Evolutionary conservation across 2,797 vertebrate genomes (phyloP), one percentile per base, ranked within the genome.

Genomic region (Sphenodon punctatus): DNA sequence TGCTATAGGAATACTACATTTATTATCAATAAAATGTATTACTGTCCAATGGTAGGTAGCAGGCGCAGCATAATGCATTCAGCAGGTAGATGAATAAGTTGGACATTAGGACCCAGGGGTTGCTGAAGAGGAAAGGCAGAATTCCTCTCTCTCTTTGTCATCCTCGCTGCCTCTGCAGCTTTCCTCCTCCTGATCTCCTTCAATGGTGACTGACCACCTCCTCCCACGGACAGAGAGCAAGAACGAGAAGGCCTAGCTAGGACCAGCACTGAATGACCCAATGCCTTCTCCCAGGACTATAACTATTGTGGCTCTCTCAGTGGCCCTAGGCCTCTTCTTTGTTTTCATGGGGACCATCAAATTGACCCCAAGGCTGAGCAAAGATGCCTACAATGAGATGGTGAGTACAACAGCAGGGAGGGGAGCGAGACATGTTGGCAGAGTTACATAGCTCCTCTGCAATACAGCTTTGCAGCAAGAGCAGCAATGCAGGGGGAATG

Each of bases 291-390:
- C 98, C 58, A 95, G 98, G 94, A 98, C 98, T 51, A n/a, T 99
- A 87, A 99, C 98, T 67, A 97, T 99, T 13, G 95, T 99, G 55
- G 97, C 97, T 63, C 98, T 99, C 30, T 99, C 98, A 1, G 97
- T 99, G 67, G 98, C 98, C 43, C 91, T 99, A 80, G 98, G 98
- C 55, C 96, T 99, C 39, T 99, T 99, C 90, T 99, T 99, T 66
- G 97, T 99, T 66, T 99, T 99, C 38, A 99, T 99, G 98, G 98
- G 98, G n/a, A 99, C 98, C 81, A 99, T 99, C 91, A 99, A 99
- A 82, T 95, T 99, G 90, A 98, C 98, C 1, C 98, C 98, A 10
- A 96, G 98, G 65, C 97, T 99, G 76, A 99, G 98, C 96, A 99
- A 98, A 94, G 98, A 99, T 84, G 98, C 98, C 5, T 98, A 99